phyloP scores from a whole-genome alignment of 2,113 vertebrate species.

The Labeo catla region DNA sequence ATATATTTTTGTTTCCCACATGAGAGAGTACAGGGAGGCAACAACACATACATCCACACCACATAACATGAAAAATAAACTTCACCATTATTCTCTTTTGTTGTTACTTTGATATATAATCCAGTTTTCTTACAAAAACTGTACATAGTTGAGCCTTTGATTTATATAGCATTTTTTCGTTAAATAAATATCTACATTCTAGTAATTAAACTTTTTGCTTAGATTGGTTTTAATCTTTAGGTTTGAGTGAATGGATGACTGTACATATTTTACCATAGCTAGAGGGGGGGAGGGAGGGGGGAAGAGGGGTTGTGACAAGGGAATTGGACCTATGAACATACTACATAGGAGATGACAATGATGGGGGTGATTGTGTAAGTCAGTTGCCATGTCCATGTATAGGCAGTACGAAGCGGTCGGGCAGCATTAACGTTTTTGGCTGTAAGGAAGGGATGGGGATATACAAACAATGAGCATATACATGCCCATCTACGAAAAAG shows the following conservation, averaged over 20 bases:
- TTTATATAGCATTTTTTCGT: constrained; percentile 70
- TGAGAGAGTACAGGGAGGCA: constrained; percentile 95
- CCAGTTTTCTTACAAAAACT: constrained; percentile 80
- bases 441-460: constrained; percentile 99
- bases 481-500: constrained; percentile 98
- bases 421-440: constrained; percentile 99
- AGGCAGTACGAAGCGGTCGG: constrained; percentile 99
- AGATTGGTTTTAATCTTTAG: constrained; percentile 80
- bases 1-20: constrained; percentile 79
- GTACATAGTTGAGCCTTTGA: constrained; percentile 77
- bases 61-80: constrained; percentile 99
- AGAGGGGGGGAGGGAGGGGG: constrained; percentile 79
- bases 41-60: constrained; percentile 99
- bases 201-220: constrained; percentile 82
- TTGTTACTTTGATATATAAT: constrained; percentile 81
- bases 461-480: constrained; percentile 99
- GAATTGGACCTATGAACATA: constrained; percentile 90
- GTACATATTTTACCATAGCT: constrained; percentile 88
- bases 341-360: constrained; percentile 97
- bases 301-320: constrained; percentile 74
- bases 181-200: constrained; percentile 85
- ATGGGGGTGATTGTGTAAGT: constrained; percentile 97
- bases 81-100: constrained; percentile 86
- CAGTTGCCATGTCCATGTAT: constrained; percentile 99
- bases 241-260: constrained; percentile 89